Evolutionary conservation across 2,113 vertebrate genomes (phyloP).

Genomic region (Leucosticte australis): DNA sequence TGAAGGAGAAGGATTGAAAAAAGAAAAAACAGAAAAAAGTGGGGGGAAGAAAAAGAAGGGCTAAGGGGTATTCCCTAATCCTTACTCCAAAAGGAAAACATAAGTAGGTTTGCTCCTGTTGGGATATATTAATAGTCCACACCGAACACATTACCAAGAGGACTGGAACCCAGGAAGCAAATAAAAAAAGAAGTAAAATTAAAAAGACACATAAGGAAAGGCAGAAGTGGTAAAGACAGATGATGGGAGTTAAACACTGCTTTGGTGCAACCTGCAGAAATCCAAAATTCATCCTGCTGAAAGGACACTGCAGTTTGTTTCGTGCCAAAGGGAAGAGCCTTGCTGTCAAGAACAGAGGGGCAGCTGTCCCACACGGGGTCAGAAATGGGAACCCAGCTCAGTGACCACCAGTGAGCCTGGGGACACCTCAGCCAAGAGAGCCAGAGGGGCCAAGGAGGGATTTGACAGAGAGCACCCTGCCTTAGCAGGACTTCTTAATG

Average conservation of each 20-base stretch:
- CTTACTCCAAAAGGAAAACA: background rate
- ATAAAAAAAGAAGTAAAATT: background rate
- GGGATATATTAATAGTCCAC: background rate
- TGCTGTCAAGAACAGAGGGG: too few relatives aligned
- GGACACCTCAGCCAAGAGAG: background rate
- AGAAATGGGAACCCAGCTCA: background rate
- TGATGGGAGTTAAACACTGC: background rate
- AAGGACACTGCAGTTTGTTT: background rate
- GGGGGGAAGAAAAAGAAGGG: fast-evolving
- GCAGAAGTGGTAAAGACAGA: background rate
- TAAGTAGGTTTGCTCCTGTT: background rate
- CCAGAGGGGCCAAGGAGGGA: background rate
- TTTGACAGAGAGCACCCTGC: background rate
- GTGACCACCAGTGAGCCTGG: background rate
- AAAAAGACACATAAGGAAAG: background rate
- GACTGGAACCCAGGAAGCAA: background rate
- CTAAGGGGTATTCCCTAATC: background rate
- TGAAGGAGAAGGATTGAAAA: background rate
- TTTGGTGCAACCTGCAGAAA: background rate
- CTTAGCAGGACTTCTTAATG: background rate
- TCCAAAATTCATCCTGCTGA: background rate
- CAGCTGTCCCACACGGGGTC: fast-evolving
- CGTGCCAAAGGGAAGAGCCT: background rate
- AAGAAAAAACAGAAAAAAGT: fast-evolving
- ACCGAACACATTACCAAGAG: background rate